phyloP scores from a whole-genome alignment of 2,888 invertebrate species.

The Drosophila pegasa region DNA sequence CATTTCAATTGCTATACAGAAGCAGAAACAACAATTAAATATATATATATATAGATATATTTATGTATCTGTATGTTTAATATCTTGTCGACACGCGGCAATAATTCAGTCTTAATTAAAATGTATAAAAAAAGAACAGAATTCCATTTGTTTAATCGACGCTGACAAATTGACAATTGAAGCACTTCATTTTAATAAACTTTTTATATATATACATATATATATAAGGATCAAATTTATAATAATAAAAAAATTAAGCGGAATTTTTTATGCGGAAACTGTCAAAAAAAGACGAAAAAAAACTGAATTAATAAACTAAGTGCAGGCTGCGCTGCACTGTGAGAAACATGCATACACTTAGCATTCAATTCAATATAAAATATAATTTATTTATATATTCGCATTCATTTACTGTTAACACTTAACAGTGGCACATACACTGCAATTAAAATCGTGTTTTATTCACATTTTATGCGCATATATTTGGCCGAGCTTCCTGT shows the following conservation, averaged over 20 bases:
- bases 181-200: conserved; percentile 57
- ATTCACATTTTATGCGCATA: neutral
- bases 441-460: conserved; percentile 1
- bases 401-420: conserved; percentile 9
- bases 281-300: conserved; percentile 15
- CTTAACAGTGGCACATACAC: conserved; percentile 6
- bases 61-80: conserved; percentile 16
- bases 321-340: conserved; percentile 21
- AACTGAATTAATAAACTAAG: conserved; percentile 19
- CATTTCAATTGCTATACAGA: conserved; percentile 56
- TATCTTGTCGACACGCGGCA: conserved; percentile 53
- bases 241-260: conserved; percentile 21
- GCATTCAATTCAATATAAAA: neutral
- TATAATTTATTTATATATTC: conserved; percentile 5
- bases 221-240: conserved; percentile 21
- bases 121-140: conserved; percentile 51
- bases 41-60: conserved; percentile 3
- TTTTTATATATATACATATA: conserved; percentile 8
- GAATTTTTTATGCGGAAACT: conserved; percentile 39
- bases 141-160: conserved; percentile 71
- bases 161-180: conserved; percentile 76
- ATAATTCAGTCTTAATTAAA: conserved; percentile 78
- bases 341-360: conserved; percentile 22
- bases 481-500: conserved; percentile 3
- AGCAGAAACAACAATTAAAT: conserved; percentile 28